Base-by-base conservation (phyloP, 2,797 vertebrate genomes). In the Tiaroga cobitis region DNA sequence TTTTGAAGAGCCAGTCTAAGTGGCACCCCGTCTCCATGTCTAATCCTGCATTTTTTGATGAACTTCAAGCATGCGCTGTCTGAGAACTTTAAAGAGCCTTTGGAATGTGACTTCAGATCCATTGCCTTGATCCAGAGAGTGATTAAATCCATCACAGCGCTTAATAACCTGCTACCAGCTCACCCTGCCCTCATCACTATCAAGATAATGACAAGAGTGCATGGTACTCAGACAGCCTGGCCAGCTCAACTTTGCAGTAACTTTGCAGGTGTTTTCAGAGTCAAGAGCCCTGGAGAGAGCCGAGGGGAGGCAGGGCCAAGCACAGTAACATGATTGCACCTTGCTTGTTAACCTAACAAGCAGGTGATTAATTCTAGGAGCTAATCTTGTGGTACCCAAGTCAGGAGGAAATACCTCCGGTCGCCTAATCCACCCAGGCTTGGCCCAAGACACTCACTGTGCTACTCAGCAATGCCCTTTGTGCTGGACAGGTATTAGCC, bases 301-400 rank as follows among this genome's bases (percentile, higher is more conserved):
- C 63, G 88, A 89, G 72, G 70, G 41, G 85, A 84, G 82, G 77
- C 89, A 87, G 81, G 65, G 68, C 89, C 76, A 85, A 85, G 89
- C 88, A 87, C 79, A 87, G 88, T 91, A 91, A 93, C 89, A 89
- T 92, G 89, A 93, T 86, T 94, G 90, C 88, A 89, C 91, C 90
- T 92, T 93, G 91, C 92, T 93, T 94, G 92, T 95, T 95, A 95
- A 93, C 92, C 90, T 93, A 94, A 94, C 93, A 94, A 94, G 88
- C 90, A 91, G 92, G 94, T 94, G 92, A 95, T 94, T 95, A 93
- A 95, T 92, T 93, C 89, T 46, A 84, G 37, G 88, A 90, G 88
- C 89, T 95, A 96, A 96, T 96, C 95, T 94, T 87, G 76, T 87
- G 91, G 79, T 37, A 90, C 92, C 92, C 91, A 69, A 89, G 90